Evolutionary conservation across 1,140 invertebrate genomes (phyloP).

Genomic region (Grapholita molesta): DNA sequence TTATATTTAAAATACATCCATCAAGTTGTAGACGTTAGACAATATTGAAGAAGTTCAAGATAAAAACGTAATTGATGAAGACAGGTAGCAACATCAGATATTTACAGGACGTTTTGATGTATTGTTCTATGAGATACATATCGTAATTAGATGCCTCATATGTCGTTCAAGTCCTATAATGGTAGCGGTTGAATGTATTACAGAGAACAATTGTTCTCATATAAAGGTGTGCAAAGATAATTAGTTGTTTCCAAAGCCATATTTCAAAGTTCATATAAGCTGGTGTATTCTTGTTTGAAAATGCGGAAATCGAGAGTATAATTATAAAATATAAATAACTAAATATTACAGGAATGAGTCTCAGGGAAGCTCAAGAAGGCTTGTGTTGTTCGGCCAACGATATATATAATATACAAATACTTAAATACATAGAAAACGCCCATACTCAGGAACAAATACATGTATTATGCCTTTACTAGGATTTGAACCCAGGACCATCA

Average conservation of each 20-base stretch:
- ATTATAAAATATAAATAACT: no score
- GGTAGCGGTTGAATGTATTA: conserved; percentile 39
- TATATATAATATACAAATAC: no score
- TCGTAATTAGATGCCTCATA: conserved; percentile 26
- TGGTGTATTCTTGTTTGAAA: neutral
- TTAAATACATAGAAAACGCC: no score
- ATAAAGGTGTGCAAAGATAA: conserved; percentile 14
- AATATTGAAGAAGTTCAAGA: conserved; percentile 43
- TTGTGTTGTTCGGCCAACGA: no score
- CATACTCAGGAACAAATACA: no score
- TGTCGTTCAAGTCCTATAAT: conserved; percentile 31
- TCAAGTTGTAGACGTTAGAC: conserved; percentile 54
- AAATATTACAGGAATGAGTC: no score
- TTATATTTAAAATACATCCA: conserved; percentile 58
- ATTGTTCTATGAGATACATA: conserved; percentile 63
- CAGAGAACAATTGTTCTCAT: conserved; percentile 29
- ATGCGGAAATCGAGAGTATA: neutral
- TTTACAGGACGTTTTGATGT: conserved; percentile 48
- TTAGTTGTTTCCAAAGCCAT: neutral
- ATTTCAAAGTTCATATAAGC: neutral
- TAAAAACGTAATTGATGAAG: conserved; percentile 72
- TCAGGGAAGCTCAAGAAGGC: no score
- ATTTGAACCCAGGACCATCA: no score
- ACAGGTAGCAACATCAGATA: conserved; percentile 59
- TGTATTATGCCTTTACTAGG: no score